Conservation (phyloP, 2,113 vertebrate species). For the Ginglymostoma cirratum region DNA sequence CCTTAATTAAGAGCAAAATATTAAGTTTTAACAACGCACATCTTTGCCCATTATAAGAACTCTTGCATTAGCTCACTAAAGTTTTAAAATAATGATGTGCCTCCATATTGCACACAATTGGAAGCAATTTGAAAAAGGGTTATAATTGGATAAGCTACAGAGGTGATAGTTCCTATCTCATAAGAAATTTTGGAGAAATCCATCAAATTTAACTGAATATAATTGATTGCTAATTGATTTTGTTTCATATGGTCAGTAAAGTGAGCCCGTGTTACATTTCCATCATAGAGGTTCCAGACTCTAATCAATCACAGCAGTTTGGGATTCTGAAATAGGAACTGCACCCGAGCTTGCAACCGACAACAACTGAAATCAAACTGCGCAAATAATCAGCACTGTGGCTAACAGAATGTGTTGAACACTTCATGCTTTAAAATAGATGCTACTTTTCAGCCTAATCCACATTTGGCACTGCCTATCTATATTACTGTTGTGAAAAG, state of each 20-base stretch:
- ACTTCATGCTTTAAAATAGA: neutral
- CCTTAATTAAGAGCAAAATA: neutral
- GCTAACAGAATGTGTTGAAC: neutral
- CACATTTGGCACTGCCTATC: neutral
- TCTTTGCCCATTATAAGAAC: neutral
- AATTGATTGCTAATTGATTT: constrained; percentile 9
- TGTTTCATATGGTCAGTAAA: neutral
- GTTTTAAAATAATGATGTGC: neutral
- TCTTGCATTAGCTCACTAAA: neutral
- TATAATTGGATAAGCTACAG: constrained; percentile 14
- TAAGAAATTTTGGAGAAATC: neutral
- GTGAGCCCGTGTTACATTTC: neutral
- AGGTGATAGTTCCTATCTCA: neutral
- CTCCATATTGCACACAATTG: neutral
- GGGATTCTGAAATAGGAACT: neutral
- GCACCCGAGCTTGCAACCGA: neutral
- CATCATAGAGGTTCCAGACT: neutral
- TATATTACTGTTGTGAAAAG: neutral
- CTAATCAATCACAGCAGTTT: neutral
- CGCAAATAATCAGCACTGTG: neutral
- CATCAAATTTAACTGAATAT: neutral
- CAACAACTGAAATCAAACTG: neutral
- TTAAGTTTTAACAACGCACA: neutral
- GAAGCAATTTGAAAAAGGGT: neutral
- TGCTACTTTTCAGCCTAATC: neutral